These are phyloP conservation scores for Neosilurus mollespiculum DNA, from an alignment of 2,797 vertebrate genomes.

Conservation along the genomic window DNA sequence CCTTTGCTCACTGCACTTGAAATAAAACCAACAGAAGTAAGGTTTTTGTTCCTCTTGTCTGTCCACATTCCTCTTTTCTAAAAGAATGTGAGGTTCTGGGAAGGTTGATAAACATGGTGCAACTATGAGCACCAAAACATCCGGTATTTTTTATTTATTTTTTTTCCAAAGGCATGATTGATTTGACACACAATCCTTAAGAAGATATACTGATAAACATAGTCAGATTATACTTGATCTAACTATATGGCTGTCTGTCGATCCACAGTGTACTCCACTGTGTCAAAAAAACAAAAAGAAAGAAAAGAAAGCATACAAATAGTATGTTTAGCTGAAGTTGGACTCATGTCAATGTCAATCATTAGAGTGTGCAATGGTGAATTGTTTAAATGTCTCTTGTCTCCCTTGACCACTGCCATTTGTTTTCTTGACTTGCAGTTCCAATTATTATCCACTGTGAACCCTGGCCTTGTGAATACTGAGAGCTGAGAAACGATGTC, in stretches of 20 bases:
- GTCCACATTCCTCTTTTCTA: constrained; percentile 31
- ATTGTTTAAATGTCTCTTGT: background rate
- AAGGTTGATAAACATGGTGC: background rate
- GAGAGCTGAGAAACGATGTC: constrained; percentile 13
- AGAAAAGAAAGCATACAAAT: background rate
- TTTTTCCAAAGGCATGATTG: background rate
- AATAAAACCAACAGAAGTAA: background rate
- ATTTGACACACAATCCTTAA: background rate
- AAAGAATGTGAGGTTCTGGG: background rate
- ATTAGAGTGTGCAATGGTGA: background rate
- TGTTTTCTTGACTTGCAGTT: constrained; percentile 57
- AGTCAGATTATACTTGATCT: background rate
- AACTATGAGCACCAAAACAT: background rate
- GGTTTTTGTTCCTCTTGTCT: constrained; percentile 43
- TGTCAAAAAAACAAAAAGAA: background rate
- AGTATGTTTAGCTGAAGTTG: background rate
- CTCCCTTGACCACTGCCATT: background rate
- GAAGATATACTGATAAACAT: background rate
- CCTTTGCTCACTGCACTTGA: constrained; percentile 28
- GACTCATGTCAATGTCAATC: background rate
- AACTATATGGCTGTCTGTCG: background rate
- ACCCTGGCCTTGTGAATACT: constrained; percentile 37
- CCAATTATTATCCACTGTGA: constrained; percentile 48
- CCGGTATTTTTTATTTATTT: too few relatives aligned
- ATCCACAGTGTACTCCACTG: background rate